Evolutionary conservation across 2,888 invertebrate genomes (phyloP).

Genomic region (Agriopis marginaria): DNA sequence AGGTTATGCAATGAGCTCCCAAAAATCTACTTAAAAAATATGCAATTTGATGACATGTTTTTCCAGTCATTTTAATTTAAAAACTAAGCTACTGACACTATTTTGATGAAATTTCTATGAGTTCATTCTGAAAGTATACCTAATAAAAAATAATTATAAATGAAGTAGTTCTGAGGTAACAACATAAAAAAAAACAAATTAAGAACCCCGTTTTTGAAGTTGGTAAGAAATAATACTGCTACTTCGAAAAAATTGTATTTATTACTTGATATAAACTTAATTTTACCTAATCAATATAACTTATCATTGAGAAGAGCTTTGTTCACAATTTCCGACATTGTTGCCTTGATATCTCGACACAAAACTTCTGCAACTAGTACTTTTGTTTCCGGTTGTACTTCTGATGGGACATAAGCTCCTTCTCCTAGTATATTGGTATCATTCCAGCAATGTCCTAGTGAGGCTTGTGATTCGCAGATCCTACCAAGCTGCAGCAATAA

Average conservation of each 20-base stretch:
- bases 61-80: too few species aligned
- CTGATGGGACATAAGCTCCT: conserved; percentile 76
- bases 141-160: too few species aligned
- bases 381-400: conserved; percentile 77
- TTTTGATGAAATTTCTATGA: too few species aligned
- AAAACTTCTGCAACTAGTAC: conserved; percentile 82
- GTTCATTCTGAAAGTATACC: too few species aligned
- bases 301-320: conserved; percentile 89
- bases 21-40: too few species aligned
- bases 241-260: neutral
- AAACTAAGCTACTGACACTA: too few species aligned
- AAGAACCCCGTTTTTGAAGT: too few species aligned
- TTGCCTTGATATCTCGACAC: conserved; percentile 82
- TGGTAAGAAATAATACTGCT: neutral
- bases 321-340: conserved; percentile 87
- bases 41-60: too few species aligned
- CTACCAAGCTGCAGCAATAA: conserved; percentile 94
- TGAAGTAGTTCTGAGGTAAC: too few species aligned
- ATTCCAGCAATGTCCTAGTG: conserved; percentile 88
- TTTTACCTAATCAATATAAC: conserved; percentile 80
- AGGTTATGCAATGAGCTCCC: too few species aligned
- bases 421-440: conserved; percentile 80
- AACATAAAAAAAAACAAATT: too few species aligned
- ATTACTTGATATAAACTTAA: neutral
- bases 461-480: conserved; percentile 94